Conservation (phyloP, 2,888 invertebrate genomes). For the Archips xylosteana region DNA sequence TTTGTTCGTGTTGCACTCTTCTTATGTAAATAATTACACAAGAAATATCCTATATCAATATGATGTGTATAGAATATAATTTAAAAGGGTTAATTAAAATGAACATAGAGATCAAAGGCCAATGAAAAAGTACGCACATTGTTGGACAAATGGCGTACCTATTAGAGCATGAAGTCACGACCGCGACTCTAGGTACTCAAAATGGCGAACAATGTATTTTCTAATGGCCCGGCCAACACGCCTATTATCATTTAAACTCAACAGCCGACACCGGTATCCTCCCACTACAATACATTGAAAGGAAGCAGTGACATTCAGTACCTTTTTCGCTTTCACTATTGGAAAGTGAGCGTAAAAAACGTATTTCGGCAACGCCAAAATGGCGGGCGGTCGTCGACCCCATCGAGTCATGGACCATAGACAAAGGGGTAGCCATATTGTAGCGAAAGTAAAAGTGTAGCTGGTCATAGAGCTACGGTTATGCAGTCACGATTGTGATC, state of each 20-base stretch:
- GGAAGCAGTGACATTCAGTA: constrained; percentile 83
- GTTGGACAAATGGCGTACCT: constrained; percentile 38
- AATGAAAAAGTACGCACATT: constrained; percentile 25
- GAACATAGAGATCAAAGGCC: constrained; percentile 14
- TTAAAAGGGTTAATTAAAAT: not conserved
- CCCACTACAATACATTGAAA: constrained; percentile 81
- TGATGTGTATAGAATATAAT: not conserved
- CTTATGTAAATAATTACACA: too few species aligned
- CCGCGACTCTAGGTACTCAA: constrained; percentile 52
- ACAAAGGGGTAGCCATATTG: constrained; percentile 77
- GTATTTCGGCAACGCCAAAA: constrained; percentile 82
- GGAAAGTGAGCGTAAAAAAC: constrained; percentile 85
- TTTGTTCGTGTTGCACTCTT: too few species aligned
- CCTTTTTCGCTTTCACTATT: constrained; percentile 85
- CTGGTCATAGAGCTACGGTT: constrained; percentile 55
- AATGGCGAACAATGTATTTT: constrained; percentile 67
- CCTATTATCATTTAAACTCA: constrained; percentile 74
- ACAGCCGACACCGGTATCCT: constrained; percentile 64
- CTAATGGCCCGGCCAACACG: constrained; percentile 60
- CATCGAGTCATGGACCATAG: constrained; percentile 72
- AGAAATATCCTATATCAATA: not conserved
- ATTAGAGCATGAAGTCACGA: constrained; percentile 45
- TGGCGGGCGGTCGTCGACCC: constrained; percentile 77
- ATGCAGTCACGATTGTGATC: constrained; percentile 73
- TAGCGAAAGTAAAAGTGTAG: constrained; percentile 79